phyloP scores from a whole-genome alignment of 1,140 invertebrate genomes.

The Brachionus sp. region DNA sequence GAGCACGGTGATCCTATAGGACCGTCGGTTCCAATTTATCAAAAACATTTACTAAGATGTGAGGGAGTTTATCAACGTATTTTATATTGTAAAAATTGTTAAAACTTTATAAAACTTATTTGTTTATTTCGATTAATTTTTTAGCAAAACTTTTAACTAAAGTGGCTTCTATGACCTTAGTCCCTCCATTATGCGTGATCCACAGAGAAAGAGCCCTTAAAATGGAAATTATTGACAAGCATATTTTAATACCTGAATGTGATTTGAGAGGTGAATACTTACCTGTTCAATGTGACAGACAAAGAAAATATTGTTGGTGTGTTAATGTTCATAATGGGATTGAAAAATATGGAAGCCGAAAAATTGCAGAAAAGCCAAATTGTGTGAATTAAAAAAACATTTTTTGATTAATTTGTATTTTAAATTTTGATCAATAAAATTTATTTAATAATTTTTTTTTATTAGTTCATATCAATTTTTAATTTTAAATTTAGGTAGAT shows the following conservation, averaged over 20 bases:
- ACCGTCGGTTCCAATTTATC: conserved; percentile 21
- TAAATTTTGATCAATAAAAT: no score
- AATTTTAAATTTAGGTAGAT: no score
- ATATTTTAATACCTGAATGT: conserved; percentile 43
- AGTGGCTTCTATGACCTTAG: neutral
- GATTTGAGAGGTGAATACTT: conserved; percentile 24
- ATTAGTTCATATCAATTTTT: no score
- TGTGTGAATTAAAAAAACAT: neutral
- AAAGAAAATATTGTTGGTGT: conserved; percentile 40
- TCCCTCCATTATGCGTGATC: conserved; percentile 23
- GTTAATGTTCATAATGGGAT: conserved; percentile 35
- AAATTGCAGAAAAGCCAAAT: conserved; percentile 14
- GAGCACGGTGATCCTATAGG: conserved; percentile 34
- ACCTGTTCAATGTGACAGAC: conserved; percentile 41
- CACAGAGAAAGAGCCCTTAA: conserved; percentile 21
- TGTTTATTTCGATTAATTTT: neutral
- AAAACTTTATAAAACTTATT: neutral
- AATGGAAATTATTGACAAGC: conserved; percentile 18
- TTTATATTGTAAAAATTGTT: neutral
- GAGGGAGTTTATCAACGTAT: conserved; percentile 43
- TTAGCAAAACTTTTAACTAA: neutral
- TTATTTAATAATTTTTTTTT: no score
- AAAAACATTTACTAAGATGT: conserved; percentile 39
- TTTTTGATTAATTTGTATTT: no score
- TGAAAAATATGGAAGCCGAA: conserved; percentile 27